These are phyloP conservation scores for Myopa tessellatipennis DNA, from an alignment of 2,888 invertebrate species.

Conservation along the genomic window DNA sequence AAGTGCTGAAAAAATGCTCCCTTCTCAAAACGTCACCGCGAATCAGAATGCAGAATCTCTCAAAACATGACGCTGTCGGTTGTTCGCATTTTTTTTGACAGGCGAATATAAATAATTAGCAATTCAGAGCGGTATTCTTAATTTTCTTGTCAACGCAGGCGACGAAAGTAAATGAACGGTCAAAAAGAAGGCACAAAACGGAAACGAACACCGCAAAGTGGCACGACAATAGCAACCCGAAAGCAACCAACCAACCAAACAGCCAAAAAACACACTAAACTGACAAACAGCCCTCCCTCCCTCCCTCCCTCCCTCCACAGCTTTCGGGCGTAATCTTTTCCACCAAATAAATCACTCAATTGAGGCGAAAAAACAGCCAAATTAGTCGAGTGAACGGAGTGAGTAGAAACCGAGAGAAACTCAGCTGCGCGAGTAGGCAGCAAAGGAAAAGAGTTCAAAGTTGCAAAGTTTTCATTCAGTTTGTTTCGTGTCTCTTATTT, in stretches of 20 bases:
- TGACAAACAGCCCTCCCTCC: not conserved
- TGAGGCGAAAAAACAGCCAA: slow-evolving; percentile 56
- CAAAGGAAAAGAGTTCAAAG: slow-evolving; percentile 29
- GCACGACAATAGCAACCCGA: slow-evolving; percentile 30
- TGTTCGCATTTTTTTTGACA: slow-evolving; percentile 20
- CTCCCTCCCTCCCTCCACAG: not conserved
- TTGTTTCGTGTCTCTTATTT: not conserved
- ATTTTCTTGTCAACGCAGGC: slow-evolving; percentile 61
- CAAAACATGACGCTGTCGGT: not conserved
- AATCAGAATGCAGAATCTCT: no score
- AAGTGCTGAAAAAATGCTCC: no score
- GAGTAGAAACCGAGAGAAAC: not conserved
- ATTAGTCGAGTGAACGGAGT: slow-evolving; percentile 53
- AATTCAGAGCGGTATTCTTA: slow-evolving; percentile 64
- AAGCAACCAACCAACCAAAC: slow-evolving; percentile 7
- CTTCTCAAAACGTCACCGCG: no score
- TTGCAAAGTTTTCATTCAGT: slow-evolving; percentile 13
- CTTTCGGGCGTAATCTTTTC: slow-evolving; percentile 60
- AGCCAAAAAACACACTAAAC: slow-evolving; percentile 14
- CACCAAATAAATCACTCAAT: slow-evolving; percentile 67
- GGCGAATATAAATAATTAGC: slow-evolving; percentile 64
- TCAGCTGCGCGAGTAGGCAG: slow-evolving; percentile 9
- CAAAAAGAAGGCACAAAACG: not conserved
- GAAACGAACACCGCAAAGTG: not conserved
- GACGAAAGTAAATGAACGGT: slow-evolving; percentile 10